A percentile compares a stretch with the other conserved stretches of the same genome.
Conservation (phyloP, 2,888 invertebrate genomes). For the Spilosoma lubricipeda region DNA sequence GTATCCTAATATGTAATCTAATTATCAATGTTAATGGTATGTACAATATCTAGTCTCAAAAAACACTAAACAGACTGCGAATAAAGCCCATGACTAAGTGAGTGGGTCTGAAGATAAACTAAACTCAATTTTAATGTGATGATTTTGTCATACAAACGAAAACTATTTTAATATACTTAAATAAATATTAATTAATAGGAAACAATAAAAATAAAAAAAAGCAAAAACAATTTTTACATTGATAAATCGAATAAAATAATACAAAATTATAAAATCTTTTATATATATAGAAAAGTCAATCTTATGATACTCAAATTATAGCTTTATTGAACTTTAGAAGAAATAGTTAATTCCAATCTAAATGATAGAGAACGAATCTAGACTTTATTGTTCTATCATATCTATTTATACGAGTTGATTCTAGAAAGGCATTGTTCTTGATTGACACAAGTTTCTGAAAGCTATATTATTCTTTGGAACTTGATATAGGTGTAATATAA, state of each 20-base stretch:
- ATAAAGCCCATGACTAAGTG: neutral
- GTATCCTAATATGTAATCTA: neutral
- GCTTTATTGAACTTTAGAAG: neutral
- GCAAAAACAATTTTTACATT: too few relatives aligned
- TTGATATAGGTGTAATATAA: constrained; percentile 67
- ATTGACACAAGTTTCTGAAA: constrained; percentile 60
- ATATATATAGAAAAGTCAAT: too few relatives aligned
- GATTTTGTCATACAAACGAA: too few relatives aligned
- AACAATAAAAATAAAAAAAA: too few relatives aligned
- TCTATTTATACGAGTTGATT: constrained; percentile 2
- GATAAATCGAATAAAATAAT: neutral
- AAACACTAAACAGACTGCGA: neutral
- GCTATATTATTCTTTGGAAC: constrained; percentile 58
- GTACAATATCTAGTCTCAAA: constrained; percentile 35
- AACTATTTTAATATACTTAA: too few relatives aligned
- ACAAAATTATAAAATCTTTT: neutral
- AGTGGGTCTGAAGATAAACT: neutral
- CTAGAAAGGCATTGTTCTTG: constrained; percentile 45
- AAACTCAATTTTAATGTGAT: neutral
- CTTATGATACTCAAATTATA: neutral
- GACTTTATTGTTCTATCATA: neutral
- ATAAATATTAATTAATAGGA: too few relatives aligned
- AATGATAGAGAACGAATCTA: neutral
- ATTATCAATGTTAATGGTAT: constrained; percentile 6
- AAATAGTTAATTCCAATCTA: too few relatives aligned